Evolutionary conservation across 1,140 invertebrate genomes (phyloP), one percentile per base, ranked within the genome.

Genomic region (Sycophila sp.): DNA sequence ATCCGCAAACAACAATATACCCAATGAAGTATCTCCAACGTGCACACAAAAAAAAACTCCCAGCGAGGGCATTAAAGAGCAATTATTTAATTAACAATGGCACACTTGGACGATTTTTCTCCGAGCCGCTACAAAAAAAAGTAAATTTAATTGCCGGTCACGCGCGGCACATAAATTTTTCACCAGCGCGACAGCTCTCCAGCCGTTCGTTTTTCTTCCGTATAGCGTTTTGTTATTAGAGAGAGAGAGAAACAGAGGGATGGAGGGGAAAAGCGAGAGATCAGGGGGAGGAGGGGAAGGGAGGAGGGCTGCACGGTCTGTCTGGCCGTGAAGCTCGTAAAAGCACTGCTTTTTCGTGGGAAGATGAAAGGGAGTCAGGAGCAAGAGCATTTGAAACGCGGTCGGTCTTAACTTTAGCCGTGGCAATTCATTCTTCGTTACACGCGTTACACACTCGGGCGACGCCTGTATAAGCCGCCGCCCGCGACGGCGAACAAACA

Each of bases 71-170:
- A 3, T 3, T 22, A 6, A 17, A 22, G 47, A 64, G 51, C 32
- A 64, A 64, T 64, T 51, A 51, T 64, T 53, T 64, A 64, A 64
- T 64, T 64, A 64, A 64, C 62, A 51, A 51, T 53, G 13, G 19
- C 5, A 24, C 2, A 17, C 49, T 30, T 22, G 24, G 38, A 45
- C 63, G 17, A 65, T 65, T 65, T 65, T 22, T 22, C 47, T 13
- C 40, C 10, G 17, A 42, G 42, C 30, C n/a, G 19, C n/a, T 19
- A 2, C 11, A 10, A 26, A 45, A 63, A 49, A 51, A 45, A 63
- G 30, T 49, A 17, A 4, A 49, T 5, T 63, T 63, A 34, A 63
- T 49, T 63, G 32, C 47, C 22, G 24, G 47, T 10, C 62, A 65
- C 34, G 47, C 11, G 11, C 17, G 24, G 24, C 34, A 53, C 62